A percentile compares a stretch with the other conserved stretches of the same genome.
These are phyloP conservation scores for Musca domestica DNA, from an alignment of 1,140 invertebrate genomes.

Conservation along the genomic window DNA sequence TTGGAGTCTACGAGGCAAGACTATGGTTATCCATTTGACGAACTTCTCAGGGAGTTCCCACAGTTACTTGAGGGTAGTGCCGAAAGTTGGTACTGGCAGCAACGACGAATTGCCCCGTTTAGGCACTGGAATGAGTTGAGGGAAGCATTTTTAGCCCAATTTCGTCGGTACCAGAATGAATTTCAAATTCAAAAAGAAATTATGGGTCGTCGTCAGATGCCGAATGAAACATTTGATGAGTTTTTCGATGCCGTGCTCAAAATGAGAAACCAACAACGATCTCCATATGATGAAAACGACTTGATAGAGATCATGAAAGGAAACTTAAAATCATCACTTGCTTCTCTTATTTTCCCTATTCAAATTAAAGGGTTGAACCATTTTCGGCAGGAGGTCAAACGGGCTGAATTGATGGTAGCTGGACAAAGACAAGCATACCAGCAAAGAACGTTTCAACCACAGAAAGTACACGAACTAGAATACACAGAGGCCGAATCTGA, in stretches of 20 bases:
- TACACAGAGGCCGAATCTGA: background rate
- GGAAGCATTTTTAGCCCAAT: background rate
- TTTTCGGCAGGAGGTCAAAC: background rate
- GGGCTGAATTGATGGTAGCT: background rate
- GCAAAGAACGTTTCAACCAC: background rate
- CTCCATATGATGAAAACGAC: background rate
- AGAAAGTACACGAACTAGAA: background rate
- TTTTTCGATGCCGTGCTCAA: background rate
- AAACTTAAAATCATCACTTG: background rate
- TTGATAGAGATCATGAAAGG: background rate
- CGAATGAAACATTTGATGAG: background rate
- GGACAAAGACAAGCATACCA: background rate
- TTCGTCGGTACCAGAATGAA: background rate
- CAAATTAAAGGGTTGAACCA: background rate
- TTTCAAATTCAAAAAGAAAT: background rate
- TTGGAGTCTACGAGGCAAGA: background rate
- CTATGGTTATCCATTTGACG: background rate
- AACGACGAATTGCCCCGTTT: background rate
- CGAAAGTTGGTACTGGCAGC: background rate
- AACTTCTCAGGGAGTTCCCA: background rate
- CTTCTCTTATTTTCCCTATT: background rate
- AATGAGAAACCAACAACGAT: background rate
- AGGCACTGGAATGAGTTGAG: background rate
- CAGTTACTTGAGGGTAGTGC: background rate
- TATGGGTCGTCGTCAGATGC: background rate